phyloP scores from a whole-genome alignment of 2,113 vertebrate species.

The Peromyscus polionotus region DNA sequence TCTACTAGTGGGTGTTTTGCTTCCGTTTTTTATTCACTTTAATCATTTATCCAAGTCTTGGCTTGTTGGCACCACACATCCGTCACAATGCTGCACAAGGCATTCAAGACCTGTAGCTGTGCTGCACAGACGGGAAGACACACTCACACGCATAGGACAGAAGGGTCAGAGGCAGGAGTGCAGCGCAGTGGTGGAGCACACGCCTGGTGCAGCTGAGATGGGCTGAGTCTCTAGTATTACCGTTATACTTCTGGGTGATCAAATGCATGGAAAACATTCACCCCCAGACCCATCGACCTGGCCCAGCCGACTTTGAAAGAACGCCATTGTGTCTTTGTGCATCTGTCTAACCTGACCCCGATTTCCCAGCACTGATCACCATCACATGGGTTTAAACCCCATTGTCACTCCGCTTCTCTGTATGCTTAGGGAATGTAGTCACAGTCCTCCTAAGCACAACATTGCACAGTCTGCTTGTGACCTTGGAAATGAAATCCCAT shows the following conservation, averaged over 20 bases:
- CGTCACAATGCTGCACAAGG: fast-evolving
- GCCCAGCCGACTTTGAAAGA: background rate
- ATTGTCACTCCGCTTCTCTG: background rate
- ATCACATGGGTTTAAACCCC: background rate
- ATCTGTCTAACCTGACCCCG: background rate
- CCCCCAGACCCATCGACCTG: too few relatives aligned
- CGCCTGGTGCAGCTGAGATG: background rate
- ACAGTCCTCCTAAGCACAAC: background rate
- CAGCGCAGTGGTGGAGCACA: too few relatives aligned
- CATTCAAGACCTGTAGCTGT: background rate
- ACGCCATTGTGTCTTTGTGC: background rate
- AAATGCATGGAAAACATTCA: background rate
- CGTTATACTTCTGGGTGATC: background rate
- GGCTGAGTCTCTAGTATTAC: background rate
- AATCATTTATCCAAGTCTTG: background rate
- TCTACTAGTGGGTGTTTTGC: fast-evolving
- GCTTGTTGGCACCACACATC: background rate
- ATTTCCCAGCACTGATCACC: background rate
- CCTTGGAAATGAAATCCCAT: background rate
- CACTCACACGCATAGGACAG: background rate
- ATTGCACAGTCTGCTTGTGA: background rate
- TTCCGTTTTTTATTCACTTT: background rate
- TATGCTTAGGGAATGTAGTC: fast-evolving
- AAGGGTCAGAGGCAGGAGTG: background rate
- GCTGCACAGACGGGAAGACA: background rate